Evolutionary conservation across 2,888 invertebrate species (phyloP), one percentile per base, ranked within the genome.

Genomic region (Neocrepidodera transversa): DNA sequence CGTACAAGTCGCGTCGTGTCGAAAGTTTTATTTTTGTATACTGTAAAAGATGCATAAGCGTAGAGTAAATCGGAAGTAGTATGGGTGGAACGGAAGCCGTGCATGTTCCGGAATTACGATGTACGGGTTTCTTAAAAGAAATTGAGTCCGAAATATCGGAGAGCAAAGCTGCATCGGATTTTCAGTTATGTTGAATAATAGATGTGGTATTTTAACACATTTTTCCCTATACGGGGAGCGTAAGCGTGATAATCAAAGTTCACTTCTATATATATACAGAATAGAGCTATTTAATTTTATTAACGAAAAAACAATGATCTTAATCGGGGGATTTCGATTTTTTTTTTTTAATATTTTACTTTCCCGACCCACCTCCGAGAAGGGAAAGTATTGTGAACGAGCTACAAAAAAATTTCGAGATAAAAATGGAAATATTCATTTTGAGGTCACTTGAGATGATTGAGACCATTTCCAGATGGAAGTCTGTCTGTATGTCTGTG

Each of bases 51-150:
- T 51, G 38, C 18, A 51, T 28, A 40, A 51, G 50, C 30, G 13
- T 51, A 20, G 45, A 49, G 51, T 57, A 57, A 42, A 57, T 32
- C 20, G 40, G 43, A 57, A 57, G 45, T 26, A 14, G 50, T 11
- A 38, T 38, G 50, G 8, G 20, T 20, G 42, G 42, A 42, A 11
- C 48, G 35, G 18, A 32, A 47, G 32, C 6, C 11, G 32, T n/a
- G 47, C 47, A 28, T 47, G 30, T 47, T 28, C 47, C 47, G 47
- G 47, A 47, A 26, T 47, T 47, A 47, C 47, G 47, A 47, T 47
- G 28, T 47, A 47, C 28, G 47, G 14, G 28, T 47, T 47, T 47
- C 47, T 47, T 47, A 30, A 30, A 47, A 47, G 47, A 47, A 28
- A 47, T 47, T 20, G 42, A 47, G 47, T 47, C 30, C 30, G 47